phyloP scores from a whole-genome alignment of 2,113 vertebrate genomes.

The Recurvirostra avosetta region DNA sequence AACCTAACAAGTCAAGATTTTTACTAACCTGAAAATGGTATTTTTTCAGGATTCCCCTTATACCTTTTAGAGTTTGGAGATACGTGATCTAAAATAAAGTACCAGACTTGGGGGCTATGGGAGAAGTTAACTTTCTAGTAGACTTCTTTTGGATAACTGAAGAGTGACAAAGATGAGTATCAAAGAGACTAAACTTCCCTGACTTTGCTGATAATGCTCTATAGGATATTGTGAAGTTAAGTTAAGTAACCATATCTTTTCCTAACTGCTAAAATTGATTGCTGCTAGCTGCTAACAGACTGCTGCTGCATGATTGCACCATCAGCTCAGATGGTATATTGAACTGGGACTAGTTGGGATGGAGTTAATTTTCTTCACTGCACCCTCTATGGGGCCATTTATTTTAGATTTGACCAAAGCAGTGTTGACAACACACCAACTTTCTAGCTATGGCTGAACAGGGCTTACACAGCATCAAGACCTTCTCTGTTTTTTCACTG shows the following conservation, averaged over 20 bases:
- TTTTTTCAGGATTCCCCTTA: neutral
- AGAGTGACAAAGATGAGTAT: neutral
- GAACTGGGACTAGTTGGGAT: neutral
- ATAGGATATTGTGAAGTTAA: neutral
- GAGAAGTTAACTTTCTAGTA: neutral
- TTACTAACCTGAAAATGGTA: neutral
- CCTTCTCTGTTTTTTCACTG: neutral
- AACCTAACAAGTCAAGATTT: neutral
- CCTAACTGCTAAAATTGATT: neutral
- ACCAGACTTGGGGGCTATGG: accelerated
- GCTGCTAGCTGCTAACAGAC: neutral
- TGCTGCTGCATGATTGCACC: neutral
- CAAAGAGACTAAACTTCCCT: neutral
- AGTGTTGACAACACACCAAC: neutral
- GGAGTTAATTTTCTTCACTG: neutral
- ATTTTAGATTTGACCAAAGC: neutral
- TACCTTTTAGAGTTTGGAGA: neutral
- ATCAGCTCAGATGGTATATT: neutral
- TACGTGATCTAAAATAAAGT: neutral
- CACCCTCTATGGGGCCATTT: neutral
- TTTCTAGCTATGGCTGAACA: accelerated
- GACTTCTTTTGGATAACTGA: neutral
- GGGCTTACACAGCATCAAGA: neutral
- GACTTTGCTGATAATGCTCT: neutral
- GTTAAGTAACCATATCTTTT: neutral